Percentiles rank a stretch among this genome's conserved stretches.
phyloP scores from a whole-genome alignment of 2,888 invertebrate species.

The Ornithoptera priamus region DNA sequence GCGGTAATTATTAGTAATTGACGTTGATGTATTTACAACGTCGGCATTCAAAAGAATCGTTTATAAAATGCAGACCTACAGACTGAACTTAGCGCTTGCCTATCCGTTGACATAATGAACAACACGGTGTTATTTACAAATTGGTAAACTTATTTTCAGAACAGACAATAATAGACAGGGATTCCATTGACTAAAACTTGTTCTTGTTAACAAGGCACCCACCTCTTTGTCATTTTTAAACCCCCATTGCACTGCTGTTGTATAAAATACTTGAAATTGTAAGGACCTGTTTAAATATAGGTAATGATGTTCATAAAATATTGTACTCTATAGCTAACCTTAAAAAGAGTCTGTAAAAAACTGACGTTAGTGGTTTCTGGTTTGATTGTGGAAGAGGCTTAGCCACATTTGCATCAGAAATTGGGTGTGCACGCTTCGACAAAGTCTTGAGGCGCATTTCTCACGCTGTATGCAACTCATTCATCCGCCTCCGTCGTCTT shows the following conservation, averaged over 20 bases:
- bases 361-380: conserved; percentile 41
- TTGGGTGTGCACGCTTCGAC: conserved; percentile 74
- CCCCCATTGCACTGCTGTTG: conserved; percentile 65
- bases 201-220: conserved; percentile 43
- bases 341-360: conserved; percentile 61
- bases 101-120: conserved; percentile 32
- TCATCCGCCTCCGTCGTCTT: conserved; percentile 24
- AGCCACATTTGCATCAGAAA: conserved; percentile 72
- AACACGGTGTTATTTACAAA: conserved; percentile 50
- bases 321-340: conserved; percentile 57
- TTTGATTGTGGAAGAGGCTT: conserved; percentile 51
- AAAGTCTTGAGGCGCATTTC: conserved; percentile 63
- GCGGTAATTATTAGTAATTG: conserved; percentile 29
- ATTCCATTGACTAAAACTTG: conserved; percentile 46
- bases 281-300: conserved; percentile 63
- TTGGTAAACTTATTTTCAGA: conserved; percentile 55
- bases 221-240: conserved; percentile 62
- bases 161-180: conserved; percentile 56
- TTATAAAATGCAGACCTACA: conserved; percentile 24
- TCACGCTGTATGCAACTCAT: conserved; percentile 62
- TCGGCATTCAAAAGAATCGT: conserved; percentile 21
- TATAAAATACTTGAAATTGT: conserved; percentile 52
- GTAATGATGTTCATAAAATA: conserved; percentile 32
- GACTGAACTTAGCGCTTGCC: conserved; percentile 20
- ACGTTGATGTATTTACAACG: conserved; percentile 30